Conservation (phyloP, 2,888 invertebrate species). For the Oxystoma pomonae region DNA sequence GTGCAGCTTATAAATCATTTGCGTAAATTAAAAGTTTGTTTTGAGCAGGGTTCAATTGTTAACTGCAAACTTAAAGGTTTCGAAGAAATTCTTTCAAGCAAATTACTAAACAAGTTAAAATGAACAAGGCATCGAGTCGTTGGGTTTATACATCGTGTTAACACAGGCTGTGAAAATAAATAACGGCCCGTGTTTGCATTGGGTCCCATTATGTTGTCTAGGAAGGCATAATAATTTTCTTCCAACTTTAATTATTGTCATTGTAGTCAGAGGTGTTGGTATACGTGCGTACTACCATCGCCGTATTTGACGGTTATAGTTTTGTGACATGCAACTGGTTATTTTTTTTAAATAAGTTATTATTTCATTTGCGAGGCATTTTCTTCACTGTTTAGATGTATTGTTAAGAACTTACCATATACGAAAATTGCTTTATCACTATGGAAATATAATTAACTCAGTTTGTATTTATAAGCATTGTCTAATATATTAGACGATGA, state of each 20-base stretch:
- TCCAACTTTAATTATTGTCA: neutral
- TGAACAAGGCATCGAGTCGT: neutral
- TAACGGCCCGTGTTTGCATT: neutral
- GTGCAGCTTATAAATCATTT: too few species aligned
- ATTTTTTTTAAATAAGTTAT: neutral
- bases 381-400: too few species aligned
- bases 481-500: too few species aligned
- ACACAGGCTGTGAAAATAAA: conserved; percentile 1
- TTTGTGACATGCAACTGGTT: neutral
- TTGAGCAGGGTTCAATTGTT: too few species aligned
- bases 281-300: too few species aligned
- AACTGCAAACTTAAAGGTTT: too few species aligned
- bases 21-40: too few species aligned
- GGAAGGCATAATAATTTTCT: neutral
- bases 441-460: too few species aligned
- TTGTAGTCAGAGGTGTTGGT: neutral
- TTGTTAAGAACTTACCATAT: too few species aligned
- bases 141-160: neutral
- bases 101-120: neutral
- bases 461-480: too few species aligned
- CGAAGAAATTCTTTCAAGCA: neutral
- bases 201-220: neutral
- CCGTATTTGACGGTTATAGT: neutral
- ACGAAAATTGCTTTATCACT: too few species aligned
- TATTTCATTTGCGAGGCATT: too few species aligned